Evolutionary conservation across 2,113 vertebrate genomes (phyloP).

Genomic region (Suncus etruscus): DNA sequence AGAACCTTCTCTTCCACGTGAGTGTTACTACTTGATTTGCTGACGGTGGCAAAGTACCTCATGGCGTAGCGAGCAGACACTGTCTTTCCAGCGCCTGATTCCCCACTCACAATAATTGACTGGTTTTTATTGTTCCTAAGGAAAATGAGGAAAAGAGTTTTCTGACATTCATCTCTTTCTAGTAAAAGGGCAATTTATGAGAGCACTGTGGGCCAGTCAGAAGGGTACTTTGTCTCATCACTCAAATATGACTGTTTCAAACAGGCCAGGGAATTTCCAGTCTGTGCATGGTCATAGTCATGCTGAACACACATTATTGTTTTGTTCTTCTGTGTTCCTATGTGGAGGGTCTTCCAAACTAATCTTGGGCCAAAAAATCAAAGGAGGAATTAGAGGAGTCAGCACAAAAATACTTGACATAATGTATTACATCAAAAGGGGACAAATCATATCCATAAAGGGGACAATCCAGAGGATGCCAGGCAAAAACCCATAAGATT

Average conservation of each 20-base stretch:
- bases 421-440: not conserved
- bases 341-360: not conserved
- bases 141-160: slow-evolving; percentile 55
- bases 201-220: not conserved
- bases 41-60: slow-evolving; percentile 98
- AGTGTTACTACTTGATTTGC: slow-evolving; percentile 94
- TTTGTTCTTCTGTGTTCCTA: not conserved
- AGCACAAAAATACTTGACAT: too few species aligned
- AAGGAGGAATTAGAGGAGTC: too few species aligned
- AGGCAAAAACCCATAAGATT: too few species aligned
- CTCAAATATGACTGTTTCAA: not conserved
- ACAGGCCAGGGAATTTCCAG: not conserved
- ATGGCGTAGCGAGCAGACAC: slow-evolving; percentile 97
- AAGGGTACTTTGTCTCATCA: not conserved
- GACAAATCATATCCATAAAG: not conserved
- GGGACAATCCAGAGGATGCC: not conserved
- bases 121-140: slow-evolving; percentile 96
- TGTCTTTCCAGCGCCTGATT: slow-evolving; percentile 98
- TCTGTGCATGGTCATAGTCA: not conserved
- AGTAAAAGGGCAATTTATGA: not conserved
- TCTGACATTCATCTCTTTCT: not conserved
- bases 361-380: not conserved
- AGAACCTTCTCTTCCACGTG: slow-evolving; percentile 96
- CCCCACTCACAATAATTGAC: slow-evolving; percentile 98
- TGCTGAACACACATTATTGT: not conserved